Conservation (phyloP, 2,888 invertebrate species). For the Amiota minor region DNA sequence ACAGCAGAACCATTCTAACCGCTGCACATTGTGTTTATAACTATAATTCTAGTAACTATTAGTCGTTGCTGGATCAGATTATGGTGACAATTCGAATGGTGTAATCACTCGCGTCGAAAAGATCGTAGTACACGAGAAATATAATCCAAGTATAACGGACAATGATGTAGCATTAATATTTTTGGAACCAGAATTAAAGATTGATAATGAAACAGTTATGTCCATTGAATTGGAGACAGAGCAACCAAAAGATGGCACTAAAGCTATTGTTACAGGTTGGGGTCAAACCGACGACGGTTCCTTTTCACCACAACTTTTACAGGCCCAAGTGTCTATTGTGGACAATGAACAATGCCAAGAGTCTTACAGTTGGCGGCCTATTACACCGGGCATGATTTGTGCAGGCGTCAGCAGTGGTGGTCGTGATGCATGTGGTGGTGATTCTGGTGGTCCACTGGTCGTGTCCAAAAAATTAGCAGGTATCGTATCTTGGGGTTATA, state of each 20-base stretch:
- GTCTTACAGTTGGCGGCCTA: conserved; percentile 53
- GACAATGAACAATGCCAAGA: conserved; percentile 47
- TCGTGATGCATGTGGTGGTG: conserved; percentile 62
- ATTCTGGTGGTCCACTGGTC: conserved; percentile 59
- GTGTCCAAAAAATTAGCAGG: conserved; percentile 47
- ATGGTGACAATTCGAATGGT: conserved; percentile 73
- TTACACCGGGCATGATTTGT: conserved; percentile 59
- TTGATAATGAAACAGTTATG: conserved; percentile 49
- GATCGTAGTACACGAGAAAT: conserved; percentile 74
- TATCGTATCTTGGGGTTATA: conserved; percentile 63
- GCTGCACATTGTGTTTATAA: conserved; percentile 67
- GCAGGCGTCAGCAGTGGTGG: conserved; percentile 55
- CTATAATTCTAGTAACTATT: conserved; percentile 43
- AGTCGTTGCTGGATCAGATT: conserved; percentile 72
- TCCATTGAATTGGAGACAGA: conserved; percentile 47
- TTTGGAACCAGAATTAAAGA: conserved; percentile 49
- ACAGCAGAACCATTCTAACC: conserved; percentile 53
- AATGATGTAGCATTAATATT: conserved; percentile 76
- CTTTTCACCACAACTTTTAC: conserved; percentile 49
- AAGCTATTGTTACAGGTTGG: conserved; percentile 62
- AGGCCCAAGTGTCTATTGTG: conserved; percentile 55
- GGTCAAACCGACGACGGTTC: conserved; percentile 55
- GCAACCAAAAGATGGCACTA: conserved; percentile 46
- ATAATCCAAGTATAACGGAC: conserved; percentile 69
- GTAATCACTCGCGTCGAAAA: conserved; percentile 73